Conservation (phyloP, 2,113 vertebrate species). For the Chiloscyllium plagiosum region DNA sequence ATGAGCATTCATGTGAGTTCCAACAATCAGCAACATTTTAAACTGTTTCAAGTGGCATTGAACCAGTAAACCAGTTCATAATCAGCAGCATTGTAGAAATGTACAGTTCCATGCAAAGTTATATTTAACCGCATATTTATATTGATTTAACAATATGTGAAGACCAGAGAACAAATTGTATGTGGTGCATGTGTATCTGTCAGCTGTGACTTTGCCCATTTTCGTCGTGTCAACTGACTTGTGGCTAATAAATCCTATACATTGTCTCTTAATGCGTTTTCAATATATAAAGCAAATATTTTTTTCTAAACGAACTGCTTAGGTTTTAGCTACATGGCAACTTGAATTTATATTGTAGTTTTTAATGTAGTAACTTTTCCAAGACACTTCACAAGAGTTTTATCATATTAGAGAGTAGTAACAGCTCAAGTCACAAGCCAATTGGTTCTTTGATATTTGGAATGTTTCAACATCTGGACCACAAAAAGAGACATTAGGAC, state of each 20-base stretch:
- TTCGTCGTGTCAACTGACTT: not conserved
- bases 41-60: not conserved
- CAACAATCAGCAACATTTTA: conserved; percentile 26
- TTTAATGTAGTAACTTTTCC: not conserved
- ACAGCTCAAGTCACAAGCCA: too few relatives aligned
- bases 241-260: not conserved
- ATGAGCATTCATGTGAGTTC: not conserved
- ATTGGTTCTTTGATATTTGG: too few relatives aligned
- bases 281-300: not conserved
- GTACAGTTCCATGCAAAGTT: not conserved
- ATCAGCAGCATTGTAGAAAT: not conserved
- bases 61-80: not conserved
- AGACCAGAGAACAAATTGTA: not conserved
- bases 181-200: not conserved
- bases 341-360: not conserved
- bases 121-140: conserved; percentile 1
- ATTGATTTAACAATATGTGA: not conserved
- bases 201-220: not conserved
- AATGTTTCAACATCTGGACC: not conserved
- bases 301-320: not conserved
- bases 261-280: not conserved
- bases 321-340: not conserved
- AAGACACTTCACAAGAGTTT: not conserved
- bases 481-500: not conserved
- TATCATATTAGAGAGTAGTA: not conserved